Evolutionary conservation across 2,797 vertebrate species (phyloP).

Genomic region (Tinamus major): DNA sequence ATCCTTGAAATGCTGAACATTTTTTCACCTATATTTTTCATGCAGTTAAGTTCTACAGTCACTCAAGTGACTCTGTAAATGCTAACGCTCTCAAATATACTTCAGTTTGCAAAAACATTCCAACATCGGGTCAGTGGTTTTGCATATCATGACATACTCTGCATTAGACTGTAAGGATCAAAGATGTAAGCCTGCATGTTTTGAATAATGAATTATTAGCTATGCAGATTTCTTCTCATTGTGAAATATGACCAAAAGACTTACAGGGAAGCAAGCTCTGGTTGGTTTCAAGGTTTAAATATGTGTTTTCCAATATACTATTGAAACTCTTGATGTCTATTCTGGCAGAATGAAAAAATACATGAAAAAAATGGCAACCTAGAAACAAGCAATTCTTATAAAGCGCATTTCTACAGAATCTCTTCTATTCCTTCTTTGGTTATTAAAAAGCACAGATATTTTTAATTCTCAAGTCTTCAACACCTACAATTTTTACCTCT

Average conservation of each 20-base stretch:
- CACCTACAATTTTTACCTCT: background rate
- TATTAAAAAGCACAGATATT: background rate
- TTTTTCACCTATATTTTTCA: background rate
- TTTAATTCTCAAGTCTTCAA: background rate
- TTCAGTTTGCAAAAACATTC: background rate
- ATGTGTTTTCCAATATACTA: background rate
- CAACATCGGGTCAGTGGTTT: background rate
- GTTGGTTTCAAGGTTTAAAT: background rate
- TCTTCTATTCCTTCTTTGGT: background rate
- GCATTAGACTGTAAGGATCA: background rate
- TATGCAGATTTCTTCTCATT: background rate
- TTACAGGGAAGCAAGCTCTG: background rate
- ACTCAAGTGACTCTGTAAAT: background rate
- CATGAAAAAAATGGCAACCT: background rate
- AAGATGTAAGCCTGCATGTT: background rate
- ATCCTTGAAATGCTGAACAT: background rate
- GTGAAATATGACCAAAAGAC: conserved; percentile 20
- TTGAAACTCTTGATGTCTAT: background rate
- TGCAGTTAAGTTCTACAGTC: background rate
- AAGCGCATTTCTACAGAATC: background rate
- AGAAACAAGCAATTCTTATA: background rate
- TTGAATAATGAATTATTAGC: background rate
- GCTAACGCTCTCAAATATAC: background rate
- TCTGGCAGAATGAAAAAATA: background rate
- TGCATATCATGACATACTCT: background rate